These are phyloP conservation scores for Actinia equina DNA, from an alignment of 64 coral and sea anemone genomes.

Conservation along the genomic window DNA sequence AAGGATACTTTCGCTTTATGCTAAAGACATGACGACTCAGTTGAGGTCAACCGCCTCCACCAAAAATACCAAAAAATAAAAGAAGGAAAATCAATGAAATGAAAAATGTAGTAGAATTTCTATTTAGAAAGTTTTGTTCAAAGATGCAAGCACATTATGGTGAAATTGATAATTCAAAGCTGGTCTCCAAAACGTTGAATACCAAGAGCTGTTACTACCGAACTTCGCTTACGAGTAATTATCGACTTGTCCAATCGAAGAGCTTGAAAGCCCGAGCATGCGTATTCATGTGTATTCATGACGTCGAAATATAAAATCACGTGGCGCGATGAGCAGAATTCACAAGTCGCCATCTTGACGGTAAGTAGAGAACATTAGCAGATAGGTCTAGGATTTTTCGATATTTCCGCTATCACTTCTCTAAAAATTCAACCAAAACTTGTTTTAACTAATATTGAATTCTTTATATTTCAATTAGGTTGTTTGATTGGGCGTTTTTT, in stretches of 20 bases:
- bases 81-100: no score
- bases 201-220: no score
- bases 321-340: constrained; percentile 3
- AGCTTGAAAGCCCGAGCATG: not conserved
- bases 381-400: not conserved
- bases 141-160: no score
- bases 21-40: no score
- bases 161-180: no score
- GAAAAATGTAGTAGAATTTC: no score
- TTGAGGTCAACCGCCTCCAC: no score
- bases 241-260: not conserved
- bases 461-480: not conserved
- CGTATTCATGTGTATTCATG: constrained; percentile 4
- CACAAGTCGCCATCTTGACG: constrained; percentile 22
- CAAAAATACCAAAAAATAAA: no score
- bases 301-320: constrained; percentile 19
- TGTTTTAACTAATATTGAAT: not conserved
- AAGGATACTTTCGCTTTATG: no score
- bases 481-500: constrained; percentile 12
- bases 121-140: no score
- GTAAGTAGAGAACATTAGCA: not conserved
- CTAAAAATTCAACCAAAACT: not conserved
- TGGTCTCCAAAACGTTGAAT: no score
- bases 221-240: not conserved
- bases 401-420: not conserved